These are phyloP conservation scores for Melanotus villosus DNA, from an alignment of 2,888 invertebrate species.

Conservation along the genomic window DNA sequence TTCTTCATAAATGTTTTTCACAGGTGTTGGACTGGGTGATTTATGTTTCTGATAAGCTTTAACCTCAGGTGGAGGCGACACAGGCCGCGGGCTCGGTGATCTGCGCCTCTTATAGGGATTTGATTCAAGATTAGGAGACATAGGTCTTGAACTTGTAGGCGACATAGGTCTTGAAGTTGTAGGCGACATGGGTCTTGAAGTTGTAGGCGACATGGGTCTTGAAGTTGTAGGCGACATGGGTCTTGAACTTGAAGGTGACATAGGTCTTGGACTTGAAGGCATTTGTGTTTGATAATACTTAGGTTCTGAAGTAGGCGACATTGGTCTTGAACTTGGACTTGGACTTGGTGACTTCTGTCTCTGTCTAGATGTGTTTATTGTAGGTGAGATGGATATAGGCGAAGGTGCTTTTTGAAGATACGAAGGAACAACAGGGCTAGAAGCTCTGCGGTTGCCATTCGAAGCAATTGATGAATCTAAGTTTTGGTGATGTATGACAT, in stretches of 20 bases:
- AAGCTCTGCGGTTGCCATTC: not conserved
- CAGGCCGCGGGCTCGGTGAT: too few species aligned
- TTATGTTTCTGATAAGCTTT: slow-evolving; percentile 2
- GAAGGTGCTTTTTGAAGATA: not conserved
- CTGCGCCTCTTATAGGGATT: too few species aligned
- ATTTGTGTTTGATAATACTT: slow-evolving; percentile 12
- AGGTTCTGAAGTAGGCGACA: not conserved
- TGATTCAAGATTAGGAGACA: too few species aligned
- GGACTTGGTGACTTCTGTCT: slow-evolving; percentile 50
- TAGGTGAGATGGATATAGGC: not conserved
- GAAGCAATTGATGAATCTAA: not conserved
- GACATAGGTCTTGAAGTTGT: too few species aligned
- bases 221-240: not conserved
- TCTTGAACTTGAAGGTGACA: not conserved
- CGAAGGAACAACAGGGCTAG: not conserved
- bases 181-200: too few species aligned
- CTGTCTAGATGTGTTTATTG: not conserved
- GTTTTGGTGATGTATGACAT: slow-evolving; percentile 28
- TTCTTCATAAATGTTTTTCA: too few species aligned
- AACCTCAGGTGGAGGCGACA: too few species aligned
- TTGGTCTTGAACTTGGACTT: not conserved
- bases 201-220: too few species aligned
- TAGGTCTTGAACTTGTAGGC: too few species aligned
- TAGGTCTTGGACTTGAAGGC: slow-evolving; percentile 40
- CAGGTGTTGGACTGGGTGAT: slow-evolving; percentile 7